Base-by-base conservation (phyloP, 2,888 invertebrate species). In the Drosophila prolongata region DNA sequence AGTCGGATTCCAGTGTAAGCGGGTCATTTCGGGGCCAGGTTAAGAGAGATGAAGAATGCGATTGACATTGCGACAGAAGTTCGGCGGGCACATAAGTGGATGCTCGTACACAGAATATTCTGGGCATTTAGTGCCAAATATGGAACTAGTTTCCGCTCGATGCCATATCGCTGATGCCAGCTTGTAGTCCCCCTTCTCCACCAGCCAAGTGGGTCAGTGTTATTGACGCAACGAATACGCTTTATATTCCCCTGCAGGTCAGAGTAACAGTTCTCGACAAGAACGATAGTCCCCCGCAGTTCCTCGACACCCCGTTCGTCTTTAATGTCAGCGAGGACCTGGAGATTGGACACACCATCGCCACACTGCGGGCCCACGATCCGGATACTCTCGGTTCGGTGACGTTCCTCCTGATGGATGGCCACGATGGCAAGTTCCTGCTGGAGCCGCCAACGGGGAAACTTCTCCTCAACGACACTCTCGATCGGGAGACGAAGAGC, bases 211-310 rank as follows among this genome's bases (percentile, higher is more conserved):
- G 66, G 47, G 68, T 56, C 56, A 67, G 42, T 68, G 49, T 37
- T 42, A 67, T 42, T 66, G 46, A 66, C 68, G 69, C 57, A 68
- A 42, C 47, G 42, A 53, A 66, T 50, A 43, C 38, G 44, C 16
- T 57, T 57, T 50, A 56, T 40, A 46, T 47, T 76, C 76, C 79
- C 83, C 95, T 94, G 27, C 95, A 98, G 98, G 96, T 98, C 82
- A 95, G 95, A 92, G 95, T 98, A 80, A 95, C 95, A 64, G 95
- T 98, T 57, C 92, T 96, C 91, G 98, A 98, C 93, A 96, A 96
- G 93, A 98, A 98, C 92, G 98, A 98, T 93, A 97, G 97, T 89
- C 97, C 98, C n/a, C 98, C 98, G 4, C 95, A 95, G 59, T 97
- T 97, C 93, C 95, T 95, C 81, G 95, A 95, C 75, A 94, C 95